Percentiles rank a stretch among this genome's conserved stretches.
These are phyloP conservation scores for Apodemus sylvaticus DNA, from an alignment of 2,113 vertebrate species.

Conservation along the genomic window DNA sequence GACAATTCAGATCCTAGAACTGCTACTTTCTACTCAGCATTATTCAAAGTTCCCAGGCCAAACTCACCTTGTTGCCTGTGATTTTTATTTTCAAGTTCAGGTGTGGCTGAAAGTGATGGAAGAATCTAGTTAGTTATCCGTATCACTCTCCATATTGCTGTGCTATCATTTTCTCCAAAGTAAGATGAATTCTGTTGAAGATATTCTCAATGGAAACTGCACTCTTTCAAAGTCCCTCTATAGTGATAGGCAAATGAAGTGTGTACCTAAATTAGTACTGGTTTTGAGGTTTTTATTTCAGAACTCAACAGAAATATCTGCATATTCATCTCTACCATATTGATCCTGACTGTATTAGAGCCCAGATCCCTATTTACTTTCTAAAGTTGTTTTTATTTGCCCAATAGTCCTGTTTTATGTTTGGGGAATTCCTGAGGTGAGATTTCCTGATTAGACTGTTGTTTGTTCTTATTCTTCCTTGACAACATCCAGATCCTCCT, in stretches of 20 bases:
- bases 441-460: not conserved
- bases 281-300: not conserved
- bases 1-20: not conserved
- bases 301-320: not conserved
- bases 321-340: not conserved
- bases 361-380: too few species aligned
- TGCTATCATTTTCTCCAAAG: too few species aligned
- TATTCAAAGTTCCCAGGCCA: not conserved
- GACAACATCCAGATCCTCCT: conserved; percentile 94
- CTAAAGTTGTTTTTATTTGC: not conserved
- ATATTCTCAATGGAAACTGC: too few species aligned
- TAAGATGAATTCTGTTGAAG: not conserved
- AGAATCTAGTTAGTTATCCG: not conserved
- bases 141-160: too few species aligned
- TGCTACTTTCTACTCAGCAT: not conserved
- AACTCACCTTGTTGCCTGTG: not conserved
- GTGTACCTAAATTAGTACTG: not conserved
- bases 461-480: conserved; percentile 94
- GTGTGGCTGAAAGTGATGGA: not conserved
- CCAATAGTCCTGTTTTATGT: not conserved
- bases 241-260: not conserved
- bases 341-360: not conserved
- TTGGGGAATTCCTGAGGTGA: not conserved
- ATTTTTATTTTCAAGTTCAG: not conserved
- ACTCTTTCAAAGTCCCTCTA: not conserved